A percentile compares a stretch with the other conserved stretches of the same genome.
phyloP scores from a whole-genome alignment of 1,140 invertebrate genomes.

The Piezodorus guildinii region DNA sequence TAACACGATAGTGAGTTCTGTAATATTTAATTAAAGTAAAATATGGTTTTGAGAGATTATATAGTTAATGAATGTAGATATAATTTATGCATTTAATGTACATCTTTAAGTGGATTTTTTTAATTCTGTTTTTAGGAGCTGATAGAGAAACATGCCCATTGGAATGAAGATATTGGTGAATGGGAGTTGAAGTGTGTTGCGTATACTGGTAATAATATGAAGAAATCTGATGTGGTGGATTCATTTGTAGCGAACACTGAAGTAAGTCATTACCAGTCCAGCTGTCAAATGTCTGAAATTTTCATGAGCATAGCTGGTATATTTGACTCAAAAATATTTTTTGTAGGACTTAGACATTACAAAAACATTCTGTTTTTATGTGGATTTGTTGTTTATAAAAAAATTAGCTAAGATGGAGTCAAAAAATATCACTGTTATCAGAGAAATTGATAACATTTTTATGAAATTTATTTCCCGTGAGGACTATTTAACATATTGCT shows the following conservation, averaged over 20 bases:
- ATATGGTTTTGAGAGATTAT: too few species aligned
- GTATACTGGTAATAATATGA: conserved; percentile 98
- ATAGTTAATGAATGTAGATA: too few species aligned
- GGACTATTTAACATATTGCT: background rate
- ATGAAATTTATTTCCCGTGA: background rate
- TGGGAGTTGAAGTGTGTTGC: conserved; percentile 97
- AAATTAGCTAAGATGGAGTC: conserved; percentile 5
- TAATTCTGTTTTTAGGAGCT: conserved; percentile 48
- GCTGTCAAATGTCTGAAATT: background rate
- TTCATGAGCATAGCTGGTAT: background rate
- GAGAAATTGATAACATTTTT: background rate
- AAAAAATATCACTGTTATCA: background rate
- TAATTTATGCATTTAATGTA: too few species aligned
- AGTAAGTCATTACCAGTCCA: conserved; percentile 9
- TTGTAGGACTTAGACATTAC: background rate
- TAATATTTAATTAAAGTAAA: too few species aligned
- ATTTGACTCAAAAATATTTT: background rate
- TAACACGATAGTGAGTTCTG: too few species aligned
- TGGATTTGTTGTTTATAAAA: background rate
- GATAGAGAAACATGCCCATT: conserved; percentile 84
- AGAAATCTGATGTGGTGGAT: conserved; percentile 40
- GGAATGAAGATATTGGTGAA: conserved; percentile 97
- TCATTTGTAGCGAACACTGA: conserved; percentile 10
- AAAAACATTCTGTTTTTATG: background rate
- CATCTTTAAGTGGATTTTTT: too few species aligned